Conservation (phyloP, 37 sponge, comb jelly and placozoan genomes). For the Mnemiopsis leidyi region DNA sequence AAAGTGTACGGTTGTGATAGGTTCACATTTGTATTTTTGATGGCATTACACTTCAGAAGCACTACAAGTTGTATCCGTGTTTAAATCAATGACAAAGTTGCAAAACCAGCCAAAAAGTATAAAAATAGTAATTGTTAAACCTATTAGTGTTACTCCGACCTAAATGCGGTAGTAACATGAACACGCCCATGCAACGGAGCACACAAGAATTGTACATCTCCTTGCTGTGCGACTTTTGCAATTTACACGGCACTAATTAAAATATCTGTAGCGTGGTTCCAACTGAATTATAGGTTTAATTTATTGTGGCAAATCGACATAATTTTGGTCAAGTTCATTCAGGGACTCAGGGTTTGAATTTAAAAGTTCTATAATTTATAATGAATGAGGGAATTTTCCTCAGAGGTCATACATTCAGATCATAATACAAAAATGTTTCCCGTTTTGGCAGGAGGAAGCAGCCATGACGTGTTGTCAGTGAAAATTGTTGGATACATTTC, state of each 20-base stretch:
- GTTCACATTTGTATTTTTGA: background rate
- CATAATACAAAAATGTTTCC: no score
- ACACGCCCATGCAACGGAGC: background rate
- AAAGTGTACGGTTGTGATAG: background rate
- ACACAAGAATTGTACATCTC: background rate
- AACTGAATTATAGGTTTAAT: background rate
- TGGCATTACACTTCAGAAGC: background rate
- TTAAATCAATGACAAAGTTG: background rate
- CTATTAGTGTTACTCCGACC: background rate
- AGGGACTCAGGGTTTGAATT: no score
- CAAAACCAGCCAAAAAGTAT: background rate
- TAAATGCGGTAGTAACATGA: background rate
- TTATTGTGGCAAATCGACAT: background rate
- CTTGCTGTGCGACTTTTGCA: background rate
- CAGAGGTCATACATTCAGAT: no score
- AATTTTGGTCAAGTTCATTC: background rate
- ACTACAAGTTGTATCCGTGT: background rate
- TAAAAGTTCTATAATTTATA: no score
- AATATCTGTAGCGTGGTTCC: background rate
- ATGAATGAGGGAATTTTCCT: no score
- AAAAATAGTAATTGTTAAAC: background rate
- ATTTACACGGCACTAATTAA: background rate
- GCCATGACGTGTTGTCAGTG: no score
- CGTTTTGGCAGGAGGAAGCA: no score
- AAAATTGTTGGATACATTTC: no score